Conservation (phyloP, 2,113 vertebrate species). For the Oreotrochilus melanogaster region DNA sequence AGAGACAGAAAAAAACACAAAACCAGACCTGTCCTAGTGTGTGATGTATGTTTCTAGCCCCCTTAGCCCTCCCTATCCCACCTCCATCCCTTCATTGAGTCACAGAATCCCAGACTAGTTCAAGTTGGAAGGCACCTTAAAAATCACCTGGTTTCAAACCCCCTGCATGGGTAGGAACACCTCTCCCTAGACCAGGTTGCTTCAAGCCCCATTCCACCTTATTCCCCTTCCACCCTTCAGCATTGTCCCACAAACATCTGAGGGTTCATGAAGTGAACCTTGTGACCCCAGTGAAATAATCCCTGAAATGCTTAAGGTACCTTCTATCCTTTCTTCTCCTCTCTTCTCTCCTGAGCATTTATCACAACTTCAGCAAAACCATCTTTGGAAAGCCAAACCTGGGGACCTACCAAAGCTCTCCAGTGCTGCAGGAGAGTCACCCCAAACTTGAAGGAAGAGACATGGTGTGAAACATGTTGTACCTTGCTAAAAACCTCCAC, state of each 20-base stretch:
- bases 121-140: too few relatives aligned
- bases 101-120: too few relatives aligned
- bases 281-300: rapidly evolving
- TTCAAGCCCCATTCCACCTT: not conserved
- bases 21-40: rapidly evolving
- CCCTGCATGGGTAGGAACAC: too few relatives aligned
- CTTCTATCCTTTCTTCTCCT: not conserved
- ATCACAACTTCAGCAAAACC: not conserved
- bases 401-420: not conserved
- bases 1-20: not conserved
- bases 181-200: too few relatives aligned
- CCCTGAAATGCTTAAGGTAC: not conserved
- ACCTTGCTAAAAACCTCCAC: not conserved
- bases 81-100: not conserved
- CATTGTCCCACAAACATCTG: not conserved
- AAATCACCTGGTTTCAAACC: too few relatives aligned
- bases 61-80: not conserved
- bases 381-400: not conserved
- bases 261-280: not conserved
- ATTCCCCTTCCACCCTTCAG: not conserved
- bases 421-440: not conserved
- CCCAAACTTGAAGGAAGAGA: not conserved
- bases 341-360: not conserved
- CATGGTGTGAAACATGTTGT: not conserved
- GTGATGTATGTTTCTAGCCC: not conserved